phyloP scores from a whole-genome alignment of 2,113 vertebrate species.

The Addax nasomaculatus region DNA sequence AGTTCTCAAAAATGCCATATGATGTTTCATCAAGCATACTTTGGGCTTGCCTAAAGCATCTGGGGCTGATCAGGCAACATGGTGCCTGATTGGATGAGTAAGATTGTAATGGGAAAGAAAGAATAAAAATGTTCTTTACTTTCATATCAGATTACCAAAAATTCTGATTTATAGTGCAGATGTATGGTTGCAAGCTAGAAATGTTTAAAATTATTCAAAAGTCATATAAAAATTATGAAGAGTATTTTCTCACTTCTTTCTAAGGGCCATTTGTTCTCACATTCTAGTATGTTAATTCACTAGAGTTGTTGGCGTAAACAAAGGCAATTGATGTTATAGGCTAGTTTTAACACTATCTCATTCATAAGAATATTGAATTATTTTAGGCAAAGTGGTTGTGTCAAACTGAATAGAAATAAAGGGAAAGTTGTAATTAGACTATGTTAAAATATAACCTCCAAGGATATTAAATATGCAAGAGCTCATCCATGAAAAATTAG shows the following conservation, averaged over 20 bases:
- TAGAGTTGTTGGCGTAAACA: slow-evolving; percentile 65
- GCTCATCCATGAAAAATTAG: slow-evolving; percentile 85
- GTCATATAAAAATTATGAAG: slow-evolving; percentile 7
- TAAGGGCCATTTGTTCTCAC: slow-evolving; percentile 16
- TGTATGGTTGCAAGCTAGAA: background rate
- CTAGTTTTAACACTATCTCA: slow-evolving; percentile 74
- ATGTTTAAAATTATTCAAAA: slow-evolving; percentile 33
- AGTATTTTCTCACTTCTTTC: slow-evolving; percentile 33
- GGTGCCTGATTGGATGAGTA: background rate
- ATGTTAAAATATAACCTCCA: slow-evolving; percentile 85
- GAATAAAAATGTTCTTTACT: background rate
- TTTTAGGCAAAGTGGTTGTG: slow-evolving; percentile 79
- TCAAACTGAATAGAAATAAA: slow-evolving; percentile 81
- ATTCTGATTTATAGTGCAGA: background rate
- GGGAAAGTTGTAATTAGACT: slow-evolving; percentile 84
- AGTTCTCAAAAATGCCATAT: background rate
- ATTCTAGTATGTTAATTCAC: slow-evolving; percentile 46
- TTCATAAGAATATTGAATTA: slow-evolving; percentile 82
- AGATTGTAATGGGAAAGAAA: background rate
- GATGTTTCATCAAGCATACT: background rate
- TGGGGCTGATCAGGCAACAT: background rate
- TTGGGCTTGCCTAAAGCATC: background rate
- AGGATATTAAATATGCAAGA: slow-evolving; percentile 86
- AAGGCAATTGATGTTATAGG: slow-evolving; percentile 71
- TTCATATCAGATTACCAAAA: background rate